Conservation (phyloP, 2,888 invertebrate genomes). For the Drosophila mettleri region DNA sequence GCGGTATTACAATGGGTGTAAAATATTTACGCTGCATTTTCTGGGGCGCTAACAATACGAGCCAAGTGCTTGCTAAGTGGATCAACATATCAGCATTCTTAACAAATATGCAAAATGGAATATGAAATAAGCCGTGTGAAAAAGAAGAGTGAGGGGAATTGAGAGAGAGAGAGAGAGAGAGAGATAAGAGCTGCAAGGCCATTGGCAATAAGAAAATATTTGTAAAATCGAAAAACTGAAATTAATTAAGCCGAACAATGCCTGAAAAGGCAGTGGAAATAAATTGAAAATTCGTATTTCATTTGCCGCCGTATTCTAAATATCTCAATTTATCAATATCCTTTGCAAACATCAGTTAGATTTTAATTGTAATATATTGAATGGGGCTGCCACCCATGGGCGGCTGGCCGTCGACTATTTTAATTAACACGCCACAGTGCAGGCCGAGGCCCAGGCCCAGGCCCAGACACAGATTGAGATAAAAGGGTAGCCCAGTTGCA, state of each 20-base stretch:
- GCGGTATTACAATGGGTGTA: constrained; percentile 25
- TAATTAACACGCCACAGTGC: constrained; percentile 29
- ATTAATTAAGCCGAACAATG: constrained; percentile 7
- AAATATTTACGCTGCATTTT: constrained; percentile 35
- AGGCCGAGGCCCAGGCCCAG: background rate
- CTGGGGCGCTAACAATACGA: constrained; percentile 39
- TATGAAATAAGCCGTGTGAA: background rate
- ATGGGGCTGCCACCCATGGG: background rate
- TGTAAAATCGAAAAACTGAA: background rate
- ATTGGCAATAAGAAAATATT: background rate
- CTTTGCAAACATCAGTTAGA: background rate
- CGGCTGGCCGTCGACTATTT: constrained; percentile 18
- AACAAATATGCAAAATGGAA: constrained; percentile 37
- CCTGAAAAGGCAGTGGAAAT: background rate
- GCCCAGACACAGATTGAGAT: background rate
- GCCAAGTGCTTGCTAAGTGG: constrained; percentile 57
- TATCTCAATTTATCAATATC: constrained; percentile 4
- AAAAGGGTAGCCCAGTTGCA: background rate
- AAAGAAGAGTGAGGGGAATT: background rate
- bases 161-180: background rate
- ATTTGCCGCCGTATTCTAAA: background rate
- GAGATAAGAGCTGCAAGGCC: background rate
- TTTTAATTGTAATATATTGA: constrained; percentile 10
- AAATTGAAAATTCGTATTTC: background rate
- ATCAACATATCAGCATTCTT: constrained; percentile 58